Conservation (phyloP, 2,888 invertebrate species). For the Agrotis exclamationis region DNA sequence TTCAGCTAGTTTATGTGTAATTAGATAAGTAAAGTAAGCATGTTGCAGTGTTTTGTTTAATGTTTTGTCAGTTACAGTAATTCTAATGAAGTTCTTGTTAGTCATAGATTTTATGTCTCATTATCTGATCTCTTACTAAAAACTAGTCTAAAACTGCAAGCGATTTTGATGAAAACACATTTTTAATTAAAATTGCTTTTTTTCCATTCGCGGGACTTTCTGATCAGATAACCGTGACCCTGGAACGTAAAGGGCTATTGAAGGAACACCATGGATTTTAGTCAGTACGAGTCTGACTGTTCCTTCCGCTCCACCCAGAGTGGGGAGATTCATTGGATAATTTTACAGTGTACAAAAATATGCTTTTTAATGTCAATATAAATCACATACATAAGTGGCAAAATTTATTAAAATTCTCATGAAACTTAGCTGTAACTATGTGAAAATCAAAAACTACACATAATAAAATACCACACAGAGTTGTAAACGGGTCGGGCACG, state of each 20-base stretch:
- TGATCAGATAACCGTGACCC: too few relatives aligned
- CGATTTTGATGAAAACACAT: slow-evolving; percentile 6
- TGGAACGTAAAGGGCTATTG: too few relatives aligned
- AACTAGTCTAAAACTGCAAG: slow-evolving; percentile 3
- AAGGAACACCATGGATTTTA: too few relatives aligned
- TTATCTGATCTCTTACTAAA: neutral
- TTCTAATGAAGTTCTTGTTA: slow-evolving; percentile 12
- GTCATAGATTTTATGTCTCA: slow-evolving; percentile 7
- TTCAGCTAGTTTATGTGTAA: slow-evolving; percentile 47
- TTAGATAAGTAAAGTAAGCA: slow-evolving; percentile 56
- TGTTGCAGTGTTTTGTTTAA: slow-evolving; percentile 40
- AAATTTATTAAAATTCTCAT: slow-evolving; percentile 15
- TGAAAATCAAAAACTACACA: slow-evolving; percentile 35
- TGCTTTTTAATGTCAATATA: too few relatives aligned
- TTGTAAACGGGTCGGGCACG: slow-evolving; percentile 37
- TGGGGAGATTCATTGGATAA: too few relatives aligned
- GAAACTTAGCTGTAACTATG: slow-evolving; percentile 14
- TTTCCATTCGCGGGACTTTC: too few relatives aligned
- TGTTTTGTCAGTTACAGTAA: slow-evolving; percentile 35
- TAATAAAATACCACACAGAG: slow-evolving; percentile 44
- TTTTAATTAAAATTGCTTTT: too few relatives aligned
- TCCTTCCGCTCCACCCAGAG: too few relatives aligned
- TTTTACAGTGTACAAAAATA: too few relatives aligned
- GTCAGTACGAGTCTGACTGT: too few relatives aligned
- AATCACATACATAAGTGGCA: neutral